Evolutionary conservation across 2,797 vertebrate genomes (phyloP), one percentile per base, ranked within the genome.

Genomic region (Catharus ustulatus): DNA sequence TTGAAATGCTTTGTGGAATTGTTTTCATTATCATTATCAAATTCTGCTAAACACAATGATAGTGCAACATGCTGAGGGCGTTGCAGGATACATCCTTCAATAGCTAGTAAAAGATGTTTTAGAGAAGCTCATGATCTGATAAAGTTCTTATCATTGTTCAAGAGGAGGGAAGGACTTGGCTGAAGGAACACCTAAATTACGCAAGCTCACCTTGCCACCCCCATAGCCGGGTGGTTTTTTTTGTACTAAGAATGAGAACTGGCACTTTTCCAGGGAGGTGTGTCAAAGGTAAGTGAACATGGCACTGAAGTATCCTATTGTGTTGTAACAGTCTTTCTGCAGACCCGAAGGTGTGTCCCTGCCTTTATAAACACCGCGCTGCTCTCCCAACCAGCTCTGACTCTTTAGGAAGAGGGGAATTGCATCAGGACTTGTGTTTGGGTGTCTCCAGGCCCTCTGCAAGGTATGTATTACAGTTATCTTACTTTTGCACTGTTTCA

Each of bases 261-360:
- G 97, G 97, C 96, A 22, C 24, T 30, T 88, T 84, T 66, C 46
- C 93, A 96, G 80, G 92, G 88, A 95, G 98, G 97, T 58, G 97
- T 97, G 98, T 90, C 96, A 61, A 48, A 64, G 74, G 89, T 67
- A 24, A 74, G 40, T 3, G 83, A 93, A 49, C 74, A 61, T 72
- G 72, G 80, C 59, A 57, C 6, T n/a, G 49, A 89, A 95, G 66
- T 59, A 58, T 82, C 86, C 92, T 51, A 87, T 89, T 95, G 86
- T 92, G 93, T 84, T 95, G 77, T 91, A 98, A 96, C 42, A 95
- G 17, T 51, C 71, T 78, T 67, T 30, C 30, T 20, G 71, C 76
- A 90, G 86, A 61, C 34, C 58, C 57, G 78, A 94, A 97, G 97
- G 97, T 92, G 97, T 97, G 97, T 94, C 97, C 84, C 79, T 45